These are phyloP conservation scores for Ophthalmolycus amberensis DNA, from an alignment of 2,113 vertebrate species.

Conservation along the genomic window DNA sequence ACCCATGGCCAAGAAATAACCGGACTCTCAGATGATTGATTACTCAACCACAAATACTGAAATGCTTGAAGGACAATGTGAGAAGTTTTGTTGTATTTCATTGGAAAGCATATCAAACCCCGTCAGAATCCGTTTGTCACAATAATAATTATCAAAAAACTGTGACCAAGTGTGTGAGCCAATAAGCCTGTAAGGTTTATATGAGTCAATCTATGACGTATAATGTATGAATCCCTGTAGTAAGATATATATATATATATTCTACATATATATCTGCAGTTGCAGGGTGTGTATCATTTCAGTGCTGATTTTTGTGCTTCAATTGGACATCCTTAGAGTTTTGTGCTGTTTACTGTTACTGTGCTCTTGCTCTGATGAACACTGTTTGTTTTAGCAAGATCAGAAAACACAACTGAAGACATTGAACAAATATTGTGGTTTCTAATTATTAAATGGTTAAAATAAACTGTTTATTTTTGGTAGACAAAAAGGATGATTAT, in stretches of 20 bases:
- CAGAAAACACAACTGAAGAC: background rate
- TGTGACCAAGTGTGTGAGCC: background rate
- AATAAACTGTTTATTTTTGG: constrained; percentile 3
- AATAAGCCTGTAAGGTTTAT: background rate
- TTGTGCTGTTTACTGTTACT: background rate
- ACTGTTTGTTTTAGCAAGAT: background rate
- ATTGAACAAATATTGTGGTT: background rate
- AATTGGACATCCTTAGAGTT: background rate
- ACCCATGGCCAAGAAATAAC: constrained; percentile 36
- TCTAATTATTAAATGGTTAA: background rate
- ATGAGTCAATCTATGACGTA: background rate
- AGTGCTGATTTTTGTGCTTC: background rate
- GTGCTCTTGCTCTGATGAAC: background rate
- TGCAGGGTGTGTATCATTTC: background rate
- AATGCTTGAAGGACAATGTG: background rate
- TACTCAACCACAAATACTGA: background rate
- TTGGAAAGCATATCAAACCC: background rate
- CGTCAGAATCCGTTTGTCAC: background rate
- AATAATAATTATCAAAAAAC: background rate
- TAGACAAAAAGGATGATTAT: background rate
- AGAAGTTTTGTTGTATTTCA: constrained; percentile 2
- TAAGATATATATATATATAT: too few relatives aligned
- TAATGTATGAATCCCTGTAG: background rate
- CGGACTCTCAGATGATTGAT: background rate
- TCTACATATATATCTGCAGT: too few relatives aligned